These are phyloP conservation scores for Busseola fusca DNA, from an alignment of 2,888 invertebrate genomes.

Conservation along the genomic window DNA sequence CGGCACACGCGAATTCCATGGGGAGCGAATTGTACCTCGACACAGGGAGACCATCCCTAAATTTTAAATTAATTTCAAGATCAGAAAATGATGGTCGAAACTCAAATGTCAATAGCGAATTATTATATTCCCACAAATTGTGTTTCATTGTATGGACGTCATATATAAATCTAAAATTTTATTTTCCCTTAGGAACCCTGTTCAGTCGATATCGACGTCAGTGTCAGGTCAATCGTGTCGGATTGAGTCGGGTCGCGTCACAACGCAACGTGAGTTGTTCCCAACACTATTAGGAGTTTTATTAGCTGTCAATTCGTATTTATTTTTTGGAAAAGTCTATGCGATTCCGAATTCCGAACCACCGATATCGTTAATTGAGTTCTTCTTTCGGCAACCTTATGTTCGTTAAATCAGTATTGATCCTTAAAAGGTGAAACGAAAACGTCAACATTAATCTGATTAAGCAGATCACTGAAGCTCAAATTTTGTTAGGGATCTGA, in stretches of 20 bases:
- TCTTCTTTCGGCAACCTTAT: constrained; percentile 40
- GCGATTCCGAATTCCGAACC: constrained; percentile 23
- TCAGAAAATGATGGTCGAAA: constrained; percentile 64
- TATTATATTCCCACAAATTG: constrained; percentile 65
- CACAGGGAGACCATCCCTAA: constrained; percentile 56
- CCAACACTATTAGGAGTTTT: constrained; percentile 76
- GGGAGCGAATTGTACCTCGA: constrained; percentile 54
- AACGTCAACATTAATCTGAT: constrained; percentile 36
- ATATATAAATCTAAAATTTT: constrained; percentile 66
- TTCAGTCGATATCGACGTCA: constrained; percentile 67
- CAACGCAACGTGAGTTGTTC: constrained; percentile 69
- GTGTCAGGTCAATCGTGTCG: constrained; percentile 67
- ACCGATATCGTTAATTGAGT: constrained; percentile 55
- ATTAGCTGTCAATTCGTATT: constrained; percentile 75
- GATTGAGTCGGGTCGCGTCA: constrained; percentile 80
- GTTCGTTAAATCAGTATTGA: constrained; percentile 37
- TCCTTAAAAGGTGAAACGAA: constrained; percentile 34
- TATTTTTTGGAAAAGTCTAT: constrained; percentile 59
- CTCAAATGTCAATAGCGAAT: constrained; percentile 57
- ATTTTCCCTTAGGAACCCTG: constrained; percentile 61
- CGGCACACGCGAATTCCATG: constrained; percentile 69
- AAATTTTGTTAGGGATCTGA: constrained; percentile 16
- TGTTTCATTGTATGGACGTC: constrained; percentile 63
- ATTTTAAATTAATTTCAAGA: constrained; percentile 68
- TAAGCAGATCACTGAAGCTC: constrained; percentile 28